Evolutionary conservation across 1,140 invertebrate genomes (phyloP), one percentile per base, ranked within the genome.

Genomic region (Temnothorax nylanderi): DNA sequence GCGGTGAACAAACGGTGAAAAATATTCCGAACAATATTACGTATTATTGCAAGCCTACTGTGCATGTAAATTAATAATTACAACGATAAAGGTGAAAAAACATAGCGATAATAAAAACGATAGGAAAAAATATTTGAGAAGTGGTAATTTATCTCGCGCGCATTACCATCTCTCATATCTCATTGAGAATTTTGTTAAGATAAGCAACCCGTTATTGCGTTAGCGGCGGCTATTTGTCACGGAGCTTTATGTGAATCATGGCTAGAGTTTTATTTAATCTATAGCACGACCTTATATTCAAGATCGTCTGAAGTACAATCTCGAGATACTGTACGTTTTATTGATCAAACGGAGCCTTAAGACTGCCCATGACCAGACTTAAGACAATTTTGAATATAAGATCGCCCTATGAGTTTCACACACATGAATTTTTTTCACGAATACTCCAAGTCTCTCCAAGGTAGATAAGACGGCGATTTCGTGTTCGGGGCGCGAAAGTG

Each of bases 401-500:
- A 34, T 18, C 26, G 13, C 5, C 58, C 5, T 62, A 1, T 18
- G 5, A 67, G 2, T 16, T 21, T 51, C n/a, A 18, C 18, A 37
- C n/a, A 18, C 18, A 37, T 18, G 7, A 41, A 41, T n/a, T 37
- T 41, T 44, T 32, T 13, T 72, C 34, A 34, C 54, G 77, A 8
- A 67, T 16, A 41, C 2, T 65, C 44, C 1, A 21, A 51, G 47
- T 2, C 44, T 18, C 8, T 1, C 5, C 0, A 26, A n/a, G 47
- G 51, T 2, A 41, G 18, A 81, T 6, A 5, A 47, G 44, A 26
- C 47, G 54, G 13, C 21, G 47, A 37, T 65, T 13, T 69, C 76
- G 32, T 49, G 76, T 80, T 65, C 47, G 26, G 80, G 80, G 80
- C 18, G 54, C 67, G 18, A 74, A 34, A 41, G 67, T 10, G 18